phyloP scores from a whole-genome alignment of 2,113 vertebrate species.

The Centrocercus urophasianus region DNA sequence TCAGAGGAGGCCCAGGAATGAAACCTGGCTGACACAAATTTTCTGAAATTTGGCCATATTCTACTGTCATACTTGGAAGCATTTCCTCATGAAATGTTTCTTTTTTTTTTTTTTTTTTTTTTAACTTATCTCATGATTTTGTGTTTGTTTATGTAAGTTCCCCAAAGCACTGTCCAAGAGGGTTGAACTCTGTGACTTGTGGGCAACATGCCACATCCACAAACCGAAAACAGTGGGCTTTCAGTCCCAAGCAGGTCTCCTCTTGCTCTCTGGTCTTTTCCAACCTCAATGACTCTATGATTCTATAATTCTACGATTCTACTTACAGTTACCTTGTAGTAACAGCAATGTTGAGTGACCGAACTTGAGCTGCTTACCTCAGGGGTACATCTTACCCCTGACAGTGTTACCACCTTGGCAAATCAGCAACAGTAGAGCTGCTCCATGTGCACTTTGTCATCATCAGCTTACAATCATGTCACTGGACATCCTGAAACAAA shows the following conservation, averaged over 20 bases:
- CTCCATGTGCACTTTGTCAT: background rate
- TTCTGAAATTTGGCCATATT: background rate
- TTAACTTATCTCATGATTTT: slow-evolving; percentile 39
- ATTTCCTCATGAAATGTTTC: background rate
- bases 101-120: slow-evolving; percentile 30
- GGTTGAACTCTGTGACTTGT: slow-evolving; percentile 46
- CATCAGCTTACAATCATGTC: background rate
- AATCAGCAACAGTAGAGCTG: background rate
- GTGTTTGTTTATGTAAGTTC: slow-evolving; percentile 39
- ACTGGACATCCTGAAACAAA: background rate
- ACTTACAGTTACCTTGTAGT: background rate
- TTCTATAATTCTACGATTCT: too few relatives aligned
- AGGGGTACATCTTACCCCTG: background rate
- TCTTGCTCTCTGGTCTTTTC: background rate
- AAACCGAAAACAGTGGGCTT: slow-evolving; percentile 35
- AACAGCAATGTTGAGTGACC: background rate
- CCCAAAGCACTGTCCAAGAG: slow-evolving; percentile 12
- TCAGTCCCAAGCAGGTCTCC: background rate
- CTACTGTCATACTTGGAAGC: background rate
- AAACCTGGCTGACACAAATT: background rate
- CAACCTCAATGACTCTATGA: too few relatives aligned
- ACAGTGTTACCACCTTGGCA: background rate
- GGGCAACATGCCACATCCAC: slow-evolving; percentile 30
- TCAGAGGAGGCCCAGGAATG: background rate
- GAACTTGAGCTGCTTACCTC: background rate